Conservation (phyloP, 2,888 invertebrate genomes). For the Drosophila quinaria region DNA sequence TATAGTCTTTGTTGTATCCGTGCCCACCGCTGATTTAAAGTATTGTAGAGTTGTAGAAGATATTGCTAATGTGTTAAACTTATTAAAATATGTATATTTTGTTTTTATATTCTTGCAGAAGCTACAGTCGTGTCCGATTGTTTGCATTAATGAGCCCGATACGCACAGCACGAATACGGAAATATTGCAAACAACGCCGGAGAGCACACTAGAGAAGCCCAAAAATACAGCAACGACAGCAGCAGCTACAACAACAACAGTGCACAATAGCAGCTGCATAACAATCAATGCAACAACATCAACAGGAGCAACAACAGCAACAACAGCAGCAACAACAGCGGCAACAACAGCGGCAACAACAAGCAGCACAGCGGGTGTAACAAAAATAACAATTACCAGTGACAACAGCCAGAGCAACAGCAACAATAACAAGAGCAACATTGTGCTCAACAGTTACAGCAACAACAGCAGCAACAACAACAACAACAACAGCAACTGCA, state of each 20-base stretch:
- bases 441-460: slow-evolving; percentile 24
- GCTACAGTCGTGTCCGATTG: slow-evolving; percentile 89
- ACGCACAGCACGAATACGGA: slow-evolving; percentile 83
- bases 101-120: slow-evolving; percentile 87
- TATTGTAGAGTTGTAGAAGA: no score
- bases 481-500: slow-evolving; percentile 26
- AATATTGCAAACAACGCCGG: slow-evolving; percentile 78
- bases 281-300: slow-evolving; percentile 47
- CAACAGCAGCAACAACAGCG: slow-evolving; percentile 24
- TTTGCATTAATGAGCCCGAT: slow-evolving; percentile 84
- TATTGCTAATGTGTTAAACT: not conserved
- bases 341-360: slow-evolving; percentile 13
- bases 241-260: slow-evolving; percentile 46
- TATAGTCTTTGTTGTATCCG: no score
- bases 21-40: no score
- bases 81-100: not conserved
- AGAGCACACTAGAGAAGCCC: slow-evolving; percentile 82
- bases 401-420: slow-evolving; percentile 20
- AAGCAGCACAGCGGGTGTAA: slow-evolving; percentile 29
- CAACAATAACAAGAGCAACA: slow-evolving; percentile 35
- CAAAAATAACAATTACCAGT: slow-evolving; percentile 53
- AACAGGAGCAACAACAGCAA: slow-evolving; percentile 43
- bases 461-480: slow-evolving; percentile 28
- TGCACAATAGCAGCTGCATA: slow-evolving; percentile 40
- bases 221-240: slow-evolving; percentile 25